Conservation (phyloP, 2,888 invertebrate genomes). For the Fragum whitleyi region DNA sequence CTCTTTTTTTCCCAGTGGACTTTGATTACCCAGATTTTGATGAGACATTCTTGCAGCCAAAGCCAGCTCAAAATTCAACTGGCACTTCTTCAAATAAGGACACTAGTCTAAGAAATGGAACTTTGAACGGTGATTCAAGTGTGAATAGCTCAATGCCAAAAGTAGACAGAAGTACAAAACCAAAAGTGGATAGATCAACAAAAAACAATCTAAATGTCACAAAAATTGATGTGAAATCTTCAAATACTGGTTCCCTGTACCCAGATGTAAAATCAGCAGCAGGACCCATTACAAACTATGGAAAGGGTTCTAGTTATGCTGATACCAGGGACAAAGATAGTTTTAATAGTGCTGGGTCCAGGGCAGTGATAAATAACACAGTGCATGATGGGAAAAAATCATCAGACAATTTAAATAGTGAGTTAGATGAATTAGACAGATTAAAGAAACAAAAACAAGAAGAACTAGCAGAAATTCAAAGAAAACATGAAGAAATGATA, state of each 20-base stretch:
- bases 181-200: conserved; percentile 60
- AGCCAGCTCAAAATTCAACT: conserved; percentile 15
- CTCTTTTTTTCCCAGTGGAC: conserved; percentile 78
- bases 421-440: conserved; percentile 64
- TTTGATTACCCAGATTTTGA: conserved; percentile 84
- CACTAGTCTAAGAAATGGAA: conserved; percentile 3
- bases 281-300: conserved; percentile 17
- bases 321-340: conserved; percentile 16
- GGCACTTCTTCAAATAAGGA: neutral
- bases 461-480: conserved; percentile 22
- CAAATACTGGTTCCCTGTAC: conserved; percentile 53
- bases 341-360: conserved; percentile 19
- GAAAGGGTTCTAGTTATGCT: conserved; percentile 4
- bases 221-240: conserved; percentile 25
- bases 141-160: conserved; percentile 47
- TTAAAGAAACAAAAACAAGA: conserved; percentile 42
- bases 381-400: conserved; percentile 6
- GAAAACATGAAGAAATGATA: conserved; percentile 23
- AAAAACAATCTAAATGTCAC: conserved; percentile 42
- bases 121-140: conserved; percentile 44
- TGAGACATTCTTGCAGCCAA: conserved; percentile 68
- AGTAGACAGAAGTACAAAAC: conserved; percentile 68
- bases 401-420: conserved; percentile 55
- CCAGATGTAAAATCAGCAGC: conserved; percentile 52
- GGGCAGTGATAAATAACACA: conserved; percentile 12